Base-by-base conservation (phyloP, 2,113 vertebrate species). In the Mobula birostris region DNA sequence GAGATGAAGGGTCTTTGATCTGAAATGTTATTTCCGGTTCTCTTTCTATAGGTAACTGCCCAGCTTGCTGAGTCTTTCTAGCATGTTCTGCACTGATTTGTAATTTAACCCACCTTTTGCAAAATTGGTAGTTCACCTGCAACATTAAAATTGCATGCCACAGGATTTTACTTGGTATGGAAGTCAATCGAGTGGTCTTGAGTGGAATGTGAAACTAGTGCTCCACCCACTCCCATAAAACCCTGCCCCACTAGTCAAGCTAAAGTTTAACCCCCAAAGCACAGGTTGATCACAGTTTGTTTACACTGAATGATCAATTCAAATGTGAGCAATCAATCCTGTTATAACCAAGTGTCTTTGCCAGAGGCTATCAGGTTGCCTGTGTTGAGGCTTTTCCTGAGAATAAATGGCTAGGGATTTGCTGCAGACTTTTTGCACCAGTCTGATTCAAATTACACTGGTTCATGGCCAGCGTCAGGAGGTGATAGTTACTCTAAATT, bases 341-440 rank as follows among this genome's bases (percentile, higher is more conserved):
- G 91, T 70, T 56, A 40, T 15, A 74, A 93, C 68, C 70, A 48
- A 93, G 91, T 56, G 7, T 66, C 72, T 48, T 40, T 93, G 91
- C 91, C 91, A 93, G 91, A 76, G 68, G 14, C 68, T 72, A 93
- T 93, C 91, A 93, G 36, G 12, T 93, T 93, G 91, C 91, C 70
- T 56, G 36, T 27, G 66, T 19, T 70, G 11, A 12, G 70, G 19
- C 72, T 93, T 74, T 21, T 74, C 29, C 91, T 93, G 68, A 40
- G 91, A 74, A 93, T 68, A 56, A 56, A 29, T 74, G 91, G 70
- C 27, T 48, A 3, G 91, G 91, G 91, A 93, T 74, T 76, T 76
- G 70, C 14, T 27, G 72, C 68, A 76, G 91, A 76, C 91, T 93
- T 36, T 93, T 93, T 93, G 56, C 91, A 56, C 91, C 91, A 93